Evolutionary conservation across 2,888 invertebrate species (phyloP), one percentile per base, ranked within the genome.

Genomic region (Stictocephala bisonia): DNA sequence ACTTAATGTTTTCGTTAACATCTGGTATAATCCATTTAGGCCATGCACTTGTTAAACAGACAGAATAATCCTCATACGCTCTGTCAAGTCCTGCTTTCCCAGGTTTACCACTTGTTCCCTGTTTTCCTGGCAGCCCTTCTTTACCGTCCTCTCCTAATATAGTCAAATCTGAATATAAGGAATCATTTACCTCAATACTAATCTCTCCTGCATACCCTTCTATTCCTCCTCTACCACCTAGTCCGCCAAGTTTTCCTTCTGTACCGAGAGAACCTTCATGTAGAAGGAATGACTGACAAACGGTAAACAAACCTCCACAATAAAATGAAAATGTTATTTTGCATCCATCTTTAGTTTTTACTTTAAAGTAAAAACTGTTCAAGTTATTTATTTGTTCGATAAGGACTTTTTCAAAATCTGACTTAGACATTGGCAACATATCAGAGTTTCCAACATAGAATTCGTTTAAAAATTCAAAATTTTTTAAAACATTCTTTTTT

Each of bases 51-150:
- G n/a, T n/a, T n/a, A n/a, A n/a, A n/a, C n/a, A n/a, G n/a, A 22
- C 6, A 4, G 48, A n/a, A 66, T 66, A 75, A 40, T 73, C 73
- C 11, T 66, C 40, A 48, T 74, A 77, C 11, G 75, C 79, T 60
- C 78, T 76, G 74, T 79, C 79, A 69, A 70, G 73, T 9, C 78
- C 77, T 71, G 78, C 76, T 72, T 75, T 73, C 44, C 79, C 79
- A 64, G 77, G 76, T 18, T 50, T 24, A 20, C 78, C 77, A 22
- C 68, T 40, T 24, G 68, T n/a, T 1, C 79, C 79, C n/a, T 72
- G n/a, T 71, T 73, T 35, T 20, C 77, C 79, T 6, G 18, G 18
- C 11, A 3, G 3, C 18, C 11, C 4, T 6, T 13, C 4, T 18
- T 51, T 51, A 4, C 6, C 66, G 41, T 31, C 2, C 67, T 27